These are phyloP conservation scores for Eustalomyia histrio DNA, from an alignment of 2,888 invertebrate species.

Conservation along the genomic window DNA sequence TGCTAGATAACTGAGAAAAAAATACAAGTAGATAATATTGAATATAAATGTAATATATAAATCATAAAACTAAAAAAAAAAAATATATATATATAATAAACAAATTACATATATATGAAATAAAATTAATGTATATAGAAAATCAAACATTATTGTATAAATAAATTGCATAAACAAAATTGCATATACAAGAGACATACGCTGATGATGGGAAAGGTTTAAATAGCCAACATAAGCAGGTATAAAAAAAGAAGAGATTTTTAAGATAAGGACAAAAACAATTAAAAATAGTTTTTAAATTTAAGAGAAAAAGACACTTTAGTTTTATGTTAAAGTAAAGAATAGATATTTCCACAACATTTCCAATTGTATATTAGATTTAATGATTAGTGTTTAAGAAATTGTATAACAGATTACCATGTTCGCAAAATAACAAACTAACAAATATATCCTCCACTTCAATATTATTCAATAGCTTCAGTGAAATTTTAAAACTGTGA, in stretches of 20 bases:
- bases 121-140: neutral
- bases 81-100: constrained; percentile 37
- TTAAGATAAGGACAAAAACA: neutral
- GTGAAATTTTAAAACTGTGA: too few species aligned
- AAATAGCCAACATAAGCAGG: neutral
- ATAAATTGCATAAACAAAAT: constrained; percentile 36
- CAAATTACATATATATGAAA: constrained; percentile 29
- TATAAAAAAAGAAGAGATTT: neutral
- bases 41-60: constrained; percentile 41
- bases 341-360: neutral
- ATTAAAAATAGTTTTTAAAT: neutral
- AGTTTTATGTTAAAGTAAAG: neutral
- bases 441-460: too few species aligned
- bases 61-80: constrained; percentile 48
- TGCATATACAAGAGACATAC: constrained; percentile 1
- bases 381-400: too few species aligned
- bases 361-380: too few species aligned
- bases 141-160: constrained; percentile 8
- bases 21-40: constrained; percentile 42
- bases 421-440: too few species aligned
- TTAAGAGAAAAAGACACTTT: neutral
- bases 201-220: constrained; percentile 10
- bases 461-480: too few species aligned
- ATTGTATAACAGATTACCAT: too few species aligned
- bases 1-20: constrained; percentile 38